Evolutionary conservation across 2,113 vertebrate genomes (phyloP).

Genomic region (Dinomys branickii): DNA sequence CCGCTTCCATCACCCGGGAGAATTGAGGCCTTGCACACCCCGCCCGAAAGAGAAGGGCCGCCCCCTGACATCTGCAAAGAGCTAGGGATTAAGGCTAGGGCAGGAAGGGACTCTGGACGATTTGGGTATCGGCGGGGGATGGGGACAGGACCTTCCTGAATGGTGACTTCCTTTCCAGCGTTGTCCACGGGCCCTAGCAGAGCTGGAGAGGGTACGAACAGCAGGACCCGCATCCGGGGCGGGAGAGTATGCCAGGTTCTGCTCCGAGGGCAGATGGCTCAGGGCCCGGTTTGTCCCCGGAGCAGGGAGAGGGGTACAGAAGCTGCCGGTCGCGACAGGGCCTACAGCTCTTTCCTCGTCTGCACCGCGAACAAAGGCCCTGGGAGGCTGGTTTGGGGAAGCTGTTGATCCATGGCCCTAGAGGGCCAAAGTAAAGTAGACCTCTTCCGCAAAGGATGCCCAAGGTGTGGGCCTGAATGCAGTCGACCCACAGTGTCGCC

Average conservation of each 20-base stretch:
- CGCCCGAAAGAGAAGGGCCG: neutral
- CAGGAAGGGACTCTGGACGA: neutral
- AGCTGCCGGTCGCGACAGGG: neutral
- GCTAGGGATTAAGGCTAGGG: neutral
- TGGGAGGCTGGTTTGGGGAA: neutral
- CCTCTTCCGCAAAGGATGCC: neutral
- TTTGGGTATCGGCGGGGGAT: rapidly evolving
- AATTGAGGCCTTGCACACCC: neutral
- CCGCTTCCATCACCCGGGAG: rapidly evolving
- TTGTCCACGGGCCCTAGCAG: neutral
- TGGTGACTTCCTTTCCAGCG: neutral
- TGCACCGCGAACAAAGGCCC: slow-evolving; percentile 64
- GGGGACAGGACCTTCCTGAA: neutral
- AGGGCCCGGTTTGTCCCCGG: neutral
- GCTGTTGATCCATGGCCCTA: neutral
- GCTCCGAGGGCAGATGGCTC: neutral
- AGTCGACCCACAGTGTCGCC: neutral
- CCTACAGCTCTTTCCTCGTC: neutral
- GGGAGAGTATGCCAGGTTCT: neutral
- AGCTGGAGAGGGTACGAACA: neutral
- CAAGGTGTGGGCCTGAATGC: neutral
- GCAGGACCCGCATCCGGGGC: rapidly evolving
- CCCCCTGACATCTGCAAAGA: neutral
- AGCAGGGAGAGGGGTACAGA: neutral
- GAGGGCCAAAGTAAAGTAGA: neutral